Evolutionary conservation across 1,140 invertebrate species (phyloP).

Genomic region (Charaxes varanes): DNA sequence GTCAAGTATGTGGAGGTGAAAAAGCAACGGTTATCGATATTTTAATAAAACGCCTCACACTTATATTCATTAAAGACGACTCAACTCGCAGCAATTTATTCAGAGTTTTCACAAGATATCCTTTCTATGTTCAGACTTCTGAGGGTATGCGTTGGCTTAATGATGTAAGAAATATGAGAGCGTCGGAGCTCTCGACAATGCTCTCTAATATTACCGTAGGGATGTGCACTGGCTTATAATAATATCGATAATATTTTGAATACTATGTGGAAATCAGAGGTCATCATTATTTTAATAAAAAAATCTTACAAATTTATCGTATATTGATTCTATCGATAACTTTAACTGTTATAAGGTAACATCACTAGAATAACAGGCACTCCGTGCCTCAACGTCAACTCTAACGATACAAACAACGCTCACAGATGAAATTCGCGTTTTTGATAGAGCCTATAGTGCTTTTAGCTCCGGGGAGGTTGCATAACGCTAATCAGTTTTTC

Average conservation of each 20-base stretch:
- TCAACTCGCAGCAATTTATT: conserved; percentile 16
- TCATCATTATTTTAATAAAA: background rate
- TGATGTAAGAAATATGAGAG: conserved; percentile 64
- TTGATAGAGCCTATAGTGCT: conserved; percentile 26
- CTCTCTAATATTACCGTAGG: conserved; percentile 34
- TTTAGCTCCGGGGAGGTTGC: conserved; percentile 17
- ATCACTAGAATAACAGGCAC: conserved; percentile 13
- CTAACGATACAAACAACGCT: conserved; percentile 36
- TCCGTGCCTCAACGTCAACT: conserved; percentile 11
- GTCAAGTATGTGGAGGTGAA: too few species aligned
- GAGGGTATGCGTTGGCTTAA: conserved; percentile 41
- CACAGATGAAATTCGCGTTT: conserved; percentile 40
- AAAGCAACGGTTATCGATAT: too few species aligned
- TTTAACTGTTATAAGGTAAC: background rate
- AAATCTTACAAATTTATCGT: background rate
- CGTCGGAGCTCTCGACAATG: conserved; percentile 35
- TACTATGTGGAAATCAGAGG: background rate
- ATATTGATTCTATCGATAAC: conserved; percentile 1
- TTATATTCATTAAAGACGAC: conserved; percentile 6
- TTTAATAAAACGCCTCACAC: conserved; percentile 4
- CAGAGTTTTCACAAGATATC: conserved; percentile 19
- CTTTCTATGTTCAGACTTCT: conserved; percentile 23
- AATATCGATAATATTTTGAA: background rate
- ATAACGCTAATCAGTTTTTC: conserved; percentile 36
- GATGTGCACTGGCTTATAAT: conserved; percentile 9